Evolutionary conservation across 2,113 vertebrate genomes (phyloP), one percentile per base, ranked within the genome.

Genomic region (Pterocles orientalis): DNA sequence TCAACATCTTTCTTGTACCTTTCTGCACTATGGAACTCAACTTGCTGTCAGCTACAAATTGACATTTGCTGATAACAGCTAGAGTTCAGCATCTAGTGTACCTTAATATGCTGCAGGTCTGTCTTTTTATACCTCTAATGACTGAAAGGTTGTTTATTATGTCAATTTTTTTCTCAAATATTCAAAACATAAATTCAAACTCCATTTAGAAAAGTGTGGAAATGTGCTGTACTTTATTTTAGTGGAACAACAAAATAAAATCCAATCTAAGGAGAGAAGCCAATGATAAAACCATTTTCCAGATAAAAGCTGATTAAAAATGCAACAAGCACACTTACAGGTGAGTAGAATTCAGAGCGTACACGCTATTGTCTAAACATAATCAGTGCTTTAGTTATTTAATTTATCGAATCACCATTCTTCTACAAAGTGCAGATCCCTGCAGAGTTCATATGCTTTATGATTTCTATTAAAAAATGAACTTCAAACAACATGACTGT

Each of bases 281-380:
- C 39, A 73, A 51, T 10, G 10, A 65, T 39, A 60, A 60, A 91
- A 69, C 33, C 64, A 28, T 70, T 86, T 93, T 61, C 76, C 57
- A 31, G 47, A 70, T n/a, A 57, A 87, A 87, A 82, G 50, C 34
- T 65, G 84, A 78, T 65, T 90, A 77, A 94, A 93, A 90, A 90
- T 56, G 39, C 64, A 80, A 72, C 29, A 90, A 51, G 65, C 65
- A 87, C 34, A 43, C 20, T 75, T 75, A 57, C 0, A 1, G 24
- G 7, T 64, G 21, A 72, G 33, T 23, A 25, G 64, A 90, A 87
- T 68, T 91, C 33, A 15, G 19, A 71, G 25, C n/a, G 28, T 69
- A 68, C 58, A 43, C 43, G 50, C 51, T 26, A 53, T 43, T 84
- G 75, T 78, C 41, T 90, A 84, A 87, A 94, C 54, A 83, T 4